Conservation (phyloP, 2,113 vertebrate genomes). For the Coptodon rendalli region DNA sequence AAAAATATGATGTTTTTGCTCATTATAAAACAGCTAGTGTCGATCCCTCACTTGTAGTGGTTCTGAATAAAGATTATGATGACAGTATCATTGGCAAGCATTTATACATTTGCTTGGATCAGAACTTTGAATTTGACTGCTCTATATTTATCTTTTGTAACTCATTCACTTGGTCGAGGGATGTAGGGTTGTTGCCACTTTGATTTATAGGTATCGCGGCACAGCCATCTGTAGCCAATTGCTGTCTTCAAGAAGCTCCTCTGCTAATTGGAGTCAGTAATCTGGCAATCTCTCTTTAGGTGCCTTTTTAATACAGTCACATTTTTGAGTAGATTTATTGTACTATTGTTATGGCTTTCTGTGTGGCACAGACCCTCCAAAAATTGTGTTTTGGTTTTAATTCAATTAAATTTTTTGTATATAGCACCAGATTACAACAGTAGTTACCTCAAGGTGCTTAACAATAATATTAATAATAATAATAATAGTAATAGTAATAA, state of each 20-base stretch:
- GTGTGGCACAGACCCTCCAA: neutral
- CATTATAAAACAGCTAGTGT: neutral
- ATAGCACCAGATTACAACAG: neutral
- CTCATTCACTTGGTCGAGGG: neutral
- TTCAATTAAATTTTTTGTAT: neutral
- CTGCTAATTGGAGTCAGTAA: neutral
- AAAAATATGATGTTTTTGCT: neutral
- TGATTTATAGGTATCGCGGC: neutral
- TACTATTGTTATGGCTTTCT: neutral
- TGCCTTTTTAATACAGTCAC: neutral
- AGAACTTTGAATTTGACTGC: neutral
- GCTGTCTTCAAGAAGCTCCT: neutral
- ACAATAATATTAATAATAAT: neutral
- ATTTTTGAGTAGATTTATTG: neutral
- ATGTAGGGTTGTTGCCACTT: neutral
- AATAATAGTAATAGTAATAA: rapidly evolving
- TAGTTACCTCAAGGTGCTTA: neutral
- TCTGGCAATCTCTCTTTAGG: neutral
- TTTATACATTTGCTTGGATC: neutral
- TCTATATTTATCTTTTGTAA: neutral
- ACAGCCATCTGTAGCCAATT: neutral
- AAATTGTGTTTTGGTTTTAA: neutral
- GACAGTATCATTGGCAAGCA: neutral
- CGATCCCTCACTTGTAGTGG: neutral
- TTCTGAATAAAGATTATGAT: neutral